Conservation (phyloP, 2,888 invertebrate species). For the Stenolophus ochropezus region DNA sequence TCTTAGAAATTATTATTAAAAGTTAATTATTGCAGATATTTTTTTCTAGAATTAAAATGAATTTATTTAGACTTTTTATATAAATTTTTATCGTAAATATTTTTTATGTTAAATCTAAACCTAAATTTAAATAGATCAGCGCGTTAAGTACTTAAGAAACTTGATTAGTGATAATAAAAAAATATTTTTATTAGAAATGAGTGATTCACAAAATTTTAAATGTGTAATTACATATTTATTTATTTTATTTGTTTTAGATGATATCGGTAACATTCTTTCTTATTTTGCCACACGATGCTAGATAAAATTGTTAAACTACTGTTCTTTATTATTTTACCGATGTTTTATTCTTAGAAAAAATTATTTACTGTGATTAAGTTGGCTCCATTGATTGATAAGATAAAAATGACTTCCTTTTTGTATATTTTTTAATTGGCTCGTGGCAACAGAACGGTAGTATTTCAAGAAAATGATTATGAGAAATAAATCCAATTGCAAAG, state of each 20-base stretch:
- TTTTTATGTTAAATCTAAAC: no score
- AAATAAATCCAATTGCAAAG: background rate
- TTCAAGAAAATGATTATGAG: constrained; percentile 27
- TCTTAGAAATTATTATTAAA: no score
- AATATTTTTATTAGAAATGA: no score
- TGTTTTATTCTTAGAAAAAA: background rate
- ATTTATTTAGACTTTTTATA: no score
- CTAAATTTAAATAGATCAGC: no score
- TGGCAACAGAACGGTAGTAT: background rate
- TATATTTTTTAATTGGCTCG: background rate
- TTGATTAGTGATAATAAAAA: no score
- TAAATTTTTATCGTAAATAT: no score
- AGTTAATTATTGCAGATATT: no score
- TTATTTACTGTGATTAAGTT: background rate
- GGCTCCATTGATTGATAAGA: constrained; percentile 25
- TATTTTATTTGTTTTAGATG: background rate
- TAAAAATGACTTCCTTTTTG: constrained; percentile 11
- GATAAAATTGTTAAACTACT: background rate
- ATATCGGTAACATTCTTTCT: background rate
- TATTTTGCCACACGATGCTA: background rate
- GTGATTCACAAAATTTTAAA: no score
- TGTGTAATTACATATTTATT: no score
- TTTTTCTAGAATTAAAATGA: no score
- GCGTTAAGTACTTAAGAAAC: no score
- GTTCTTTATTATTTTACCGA: background rate